Base-by-base conservation (phyloP, 2,888 invertebrate genomes). In the Ephialtes manifestator region DNA sequence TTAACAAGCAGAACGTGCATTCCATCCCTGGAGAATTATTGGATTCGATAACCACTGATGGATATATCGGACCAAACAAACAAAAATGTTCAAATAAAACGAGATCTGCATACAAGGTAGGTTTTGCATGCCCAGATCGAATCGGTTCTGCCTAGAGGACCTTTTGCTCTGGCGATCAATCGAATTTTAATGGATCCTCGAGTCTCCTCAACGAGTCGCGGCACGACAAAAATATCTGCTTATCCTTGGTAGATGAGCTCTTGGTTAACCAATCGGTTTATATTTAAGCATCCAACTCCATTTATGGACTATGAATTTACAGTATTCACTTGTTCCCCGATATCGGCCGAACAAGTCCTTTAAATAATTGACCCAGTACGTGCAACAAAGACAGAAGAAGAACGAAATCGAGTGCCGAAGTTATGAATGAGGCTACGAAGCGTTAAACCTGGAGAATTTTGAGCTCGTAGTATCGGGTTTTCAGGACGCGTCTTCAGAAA, bases 151-250 rank as follows among this genome's bases (percentile, higher is more conserved):
- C n/a, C 43, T 20, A 18, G 39, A 39, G n/a, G 28, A 60, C 46
- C 74, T 48, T 46, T 74, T 60, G 46, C 60, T 10, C 7, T 28
- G 35, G 10, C 70, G 72, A 74, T 60, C 74, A 43, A 74, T 60
- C 31, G 46, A 60, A 43, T 60, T 60, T 58, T 74, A 58, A 60
- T 74, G 46, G 46, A n/a, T 74, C 46, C 58, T 48, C 68, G 46
- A 18, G 24, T 43, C 39, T 39, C 39, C 2, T 28, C 24, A 11
- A 11, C 43, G 28, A 18, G 11, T 53, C 24, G 39, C 15, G 11
- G 71, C 39, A 39, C 24, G 20, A 20, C 13, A 18, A 39, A 43
- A 58, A 72, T 46, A 43, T 58, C n/a, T 39, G 4, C n/a, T 58
- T 43, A 39, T 20, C 4, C 43, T 18, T 18, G 65, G 35, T 15